Evolutionary conservation across 2,113 vertebrate genomes (phyloP).

Genomic region (Pangasianodon hypophthalmus): DNA sequence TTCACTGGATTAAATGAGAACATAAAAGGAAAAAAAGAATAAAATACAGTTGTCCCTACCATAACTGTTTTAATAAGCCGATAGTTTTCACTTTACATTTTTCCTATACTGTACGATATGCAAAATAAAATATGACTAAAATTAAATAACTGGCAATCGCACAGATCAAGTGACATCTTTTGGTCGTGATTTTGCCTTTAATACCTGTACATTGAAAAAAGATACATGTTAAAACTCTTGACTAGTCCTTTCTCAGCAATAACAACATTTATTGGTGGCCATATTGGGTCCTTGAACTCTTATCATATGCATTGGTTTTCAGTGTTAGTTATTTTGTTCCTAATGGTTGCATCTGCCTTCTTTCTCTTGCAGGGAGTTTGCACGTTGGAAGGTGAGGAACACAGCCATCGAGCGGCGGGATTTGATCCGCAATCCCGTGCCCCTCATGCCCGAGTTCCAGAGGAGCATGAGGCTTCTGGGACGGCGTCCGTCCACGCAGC

Average conservation of each 20-base stretch:
- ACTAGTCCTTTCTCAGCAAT: neutral
- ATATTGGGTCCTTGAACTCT: neutral
- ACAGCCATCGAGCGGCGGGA: conserved; percentile 95
- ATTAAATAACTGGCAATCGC: neutral
- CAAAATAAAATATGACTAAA: neutral
- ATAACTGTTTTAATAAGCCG: neutral
- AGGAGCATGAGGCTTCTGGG: conserved; percentile 94
- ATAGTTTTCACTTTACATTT: too few species aligned
- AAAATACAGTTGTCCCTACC: too few species aligned
- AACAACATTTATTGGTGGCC: neutral
- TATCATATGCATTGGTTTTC: neutral
- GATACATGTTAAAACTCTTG: neutral
- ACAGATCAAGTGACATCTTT: neutral
- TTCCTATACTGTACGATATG: too few species aligned
- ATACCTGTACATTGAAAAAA: neutral
- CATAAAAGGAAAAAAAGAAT: neutral
- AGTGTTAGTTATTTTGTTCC: conserved; percentile 4
- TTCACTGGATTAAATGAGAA: neutral
- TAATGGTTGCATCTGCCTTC: conserved; percentile 18
- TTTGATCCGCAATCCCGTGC: conserved; percentile 89
- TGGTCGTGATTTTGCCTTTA: neutral
- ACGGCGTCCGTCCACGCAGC: conserved; percentile 93
- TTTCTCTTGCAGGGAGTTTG: conserved; percentile 88
- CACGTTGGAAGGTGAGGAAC: conserved; percentile 99
- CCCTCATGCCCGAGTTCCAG: conserved; percentile 98